These are phyloP conservation scores for Mola mola DNA, from an alignment of 2,113 vertebrate species.

Conservation along the genomic window DNA sequence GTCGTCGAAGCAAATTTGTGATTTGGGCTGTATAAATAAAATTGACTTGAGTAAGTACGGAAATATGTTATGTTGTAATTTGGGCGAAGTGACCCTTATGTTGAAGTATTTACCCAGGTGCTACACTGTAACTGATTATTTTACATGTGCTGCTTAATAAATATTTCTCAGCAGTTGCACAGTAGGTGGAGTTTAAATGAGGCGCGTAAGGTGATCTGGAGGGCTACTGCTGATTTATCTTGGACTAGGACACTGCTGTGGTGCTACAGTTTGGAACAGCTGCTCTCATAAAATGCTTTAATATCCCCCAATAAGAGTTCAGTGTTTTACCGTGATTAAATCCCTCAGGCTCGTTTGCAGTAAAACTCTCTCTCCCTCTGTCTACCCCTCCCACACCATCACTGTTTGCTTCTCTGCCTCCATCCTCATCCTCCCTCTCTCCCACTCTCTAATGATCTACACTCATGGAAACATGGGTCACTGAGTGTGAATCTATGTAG, in stretches of 20 bases:
- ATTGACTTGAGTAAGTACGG: too few species aligned
- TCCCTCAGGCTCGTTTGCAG: slow-evolving; percentile 70
- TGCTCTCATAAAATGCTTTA: slow-evolving; percentile 75
- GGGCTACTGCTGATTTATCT: slow-evolving; percentile 65
- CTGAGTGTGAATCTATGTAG: slow-evolving; percentile 40
- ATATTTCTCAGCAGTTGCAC: slow-evolving; percentile 31
- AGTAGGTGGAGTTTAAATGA: slow-evolving; percentile 42
- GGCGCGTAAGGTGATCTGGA: slow-evolving; percentile 62
- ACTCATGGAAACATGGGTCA: slow-evolving; percentile 51
- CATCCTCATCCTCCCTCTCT: slow-evolving; percentile 51
- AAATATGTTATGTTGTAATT: too few species aligned
- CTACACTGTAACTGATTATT: too few species aligned
- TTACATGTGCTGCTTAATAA: slow-evolving; percentile 22
- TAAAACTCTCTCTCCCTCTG: slow-evolving; percentile 52
- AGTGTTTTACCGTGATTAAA: slow-evolving; percentile 81
- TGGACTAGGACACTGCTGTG: slow-evolving; percentile 48
- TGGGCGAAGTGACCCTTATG: too few species aligned
- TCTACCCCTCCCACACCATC: slow-evolving; percentile 32
- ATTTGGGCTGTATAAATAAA: too few species aligned
- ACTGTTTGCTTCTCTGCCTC: slow-evolving; percentile 34
- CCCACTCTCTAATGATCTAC: slow-evolving; percentile 54
- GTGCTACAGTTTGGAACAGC: slow-evolving; percentile 72
- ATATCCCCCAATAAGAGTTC: slow-evolving; percentile 74
- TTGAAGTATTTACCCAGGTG: too few species aligned
- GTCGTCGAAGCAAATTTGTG: too few species aligned